Percentiles rank a stretch among this genome's conserved stretches.
phyloP scores from a whole-genome alignment of 2,888 invertebrate genomes.

The Monochamus alternatus region DNA sequence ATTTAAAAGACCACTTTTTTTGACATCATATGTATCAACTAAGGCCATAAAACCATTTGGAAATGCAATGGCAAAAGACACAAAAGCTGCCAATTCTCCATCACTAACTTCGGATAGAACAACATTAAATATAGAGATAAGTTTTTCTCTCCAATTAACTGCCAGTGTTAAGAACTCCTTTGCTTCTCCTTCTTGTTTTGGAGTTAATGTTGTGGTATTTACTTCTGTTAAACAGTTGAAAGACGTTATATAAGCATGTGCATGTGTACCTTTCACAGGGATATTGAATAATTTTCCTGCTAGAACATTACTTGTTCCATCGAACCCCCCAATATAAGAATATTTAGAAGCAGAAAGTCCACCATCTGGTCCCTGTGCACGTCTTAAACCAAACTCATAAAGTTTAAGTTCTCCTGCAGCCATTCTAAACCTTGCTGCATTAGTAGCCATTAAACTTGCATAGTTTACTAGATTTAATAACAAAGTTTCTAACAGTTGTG shows the following conservation, averaged over 20 bases:
- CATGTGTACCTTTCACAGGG: slow-evolving; percentile 97
- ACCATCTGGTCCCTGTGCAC: slow-evolving; percentile 99
- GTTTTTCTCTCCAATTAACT: slow-evolving; percentile 78
- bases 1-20: slow-evolving; percentile 96
- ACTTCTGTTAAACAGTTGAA: slow-evolving; percentile 81
- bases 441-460: slow-evolving; percentile 97
- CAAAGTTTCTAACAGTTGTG: slow-evolving; percentile 96
- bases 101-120: slow-evolving; percentile 90
- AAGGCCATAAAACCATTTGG: slow-evolving; percentile 95
- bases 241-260: slow-evolving; percentile 97
- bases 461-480: slow-evolving; percentile 96
- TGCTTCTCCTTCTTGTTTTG: slow-evolving; percentile 63
- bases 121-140: slow-evolving; percentile 82
- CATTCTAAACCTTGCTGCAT: slow-evolving; percentile 96
- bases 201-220: slow-evolving; percentile 67
- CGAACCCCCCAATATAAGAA: slow-evolving; percentile 96
- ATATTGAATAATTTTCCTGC: slow-evolving; percentile 98
- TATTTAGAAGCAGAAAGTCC: slow-evolving; percentile 98
- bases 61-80: slow-evolving; percentile 94
- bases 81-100: slow-evolving; percentile 96
- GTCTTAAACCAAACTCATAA: slow-evolving; percentile 95
- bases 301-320: slow-evolving; percentile 97
- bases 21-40: slow-evolving; percentile 99
- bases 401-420: slow-evolving; percentile 94
- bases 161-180: slow-evolving; percentile 79